Base-by-base conservation (phyloP, 2,888 invertebrate genomes). In the Pandemis corylana region DNA sequence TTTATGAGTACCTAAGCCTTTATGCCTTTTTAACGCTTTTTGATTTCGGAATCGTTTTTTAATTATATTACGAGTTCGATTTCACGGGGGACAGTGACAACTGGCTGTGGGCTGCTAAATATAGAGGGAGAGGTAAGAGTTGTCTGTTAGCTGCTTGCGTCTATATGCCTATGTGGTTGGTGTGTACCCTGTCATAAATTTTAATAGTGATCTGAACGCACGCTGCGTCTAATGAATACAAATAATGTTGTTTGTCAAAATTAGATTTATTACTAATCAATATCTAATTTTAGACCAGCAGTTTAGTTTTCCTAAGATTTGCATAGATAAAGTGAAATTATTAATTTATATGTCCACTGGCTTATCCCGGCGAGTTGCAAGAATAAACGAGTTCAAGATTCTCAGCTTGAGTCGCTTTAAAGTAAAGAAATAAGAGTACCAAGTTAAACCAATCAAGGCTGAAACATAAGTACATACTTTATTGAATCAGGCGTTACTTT, bases 151-250 rank as follows among this genome's bases (percentile, higher is more conserved):
- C 53, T 15, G 53, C n/a, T 46, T 46, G 46, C 12, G 12, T 12
- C 12, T 46, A 12, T 20, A 13, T 83, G 82, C 75, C 71, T 78
- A 80, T 82, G 80, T 81, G 81, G 80, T 73, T 73, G 70, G 70
- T 59, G 80, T 79, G 80, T 76, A 81, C 80, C 76, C 71, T 76
- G 68, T 76, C 80, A 83, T 84, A 82, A 82, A 83, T 82, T 80
- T 80, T 80, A 82, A 81, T 80, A 79, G 80, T 80, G 80, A 81
- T 82, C 79, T 78, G 78, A 80, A 79, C 79, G 71, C 80, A 81
- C 75, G 83, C 81, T 82, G 83, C 67, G 81, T 77, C 75, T 81
- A 80, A 82, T 83, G 80, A 81, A 83, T 84, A 81, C 80, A 77
- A 80, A 82, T 79, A 75, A 75, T 77, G 77, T 77, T 79, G 76